Base-by-base conservation (phyloP, 2,888 invertebrate species). In the Portevinia maculata region DNA sequence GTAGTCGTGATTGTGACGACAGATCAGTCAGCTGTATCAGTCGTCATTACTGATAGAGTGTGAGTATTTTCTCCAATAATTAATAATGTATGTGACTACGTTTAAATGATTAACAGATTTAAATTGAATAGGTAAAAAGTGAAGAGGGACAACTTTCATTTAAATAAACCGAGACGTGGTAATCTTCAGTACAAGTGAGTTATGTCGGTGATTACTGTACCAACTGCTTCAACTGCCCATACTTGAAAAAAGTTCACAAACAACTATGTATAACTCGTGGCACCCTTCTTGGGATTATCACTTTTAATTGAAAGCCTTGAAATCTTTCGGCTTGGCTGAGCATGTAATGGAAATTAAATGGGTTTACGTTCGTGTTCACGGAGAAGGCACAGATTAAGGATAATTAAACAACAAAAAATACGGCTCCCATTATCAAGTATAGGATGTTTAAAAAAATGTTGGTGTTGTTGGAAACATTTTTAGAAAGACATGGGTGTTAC, bases 291-390 rank as follows among this genome's bases (percentile, higher is more conserved):
- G 65, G 53, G 65, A 65, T 65, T 65, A 65, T 65, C 30, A 30
- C 28, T 41, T 53, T 65, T 65, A 69, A 70, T 70, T 70, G 70
- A 50, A 59, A 52, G 60, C 70, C 60, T 70, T 52, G 60, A 60
- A 52, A 70, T 32, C 1, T 32, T 32, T 70, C 19, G 39, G 70
- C 70, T 70, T 28, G 48, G 50, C 60, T 34, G 32, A 41, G 70
- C 50, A 50, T 21, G 19, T 70, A 70, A 70, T 52, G 59, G 30
- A 50, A 60, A 60, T 60, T 60, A 32, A 70, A 70, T 59, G 57
- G 69, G 37, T 69, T 57, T 37, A 37, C 52, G 52, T 21, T 21
- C 39, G 48, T 46, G 39, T 37, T 37, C 21, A 15, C 13, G 34
- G 9, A 34, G 21, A 34, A 62, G 19, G 32, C 46, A 6, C 17